Evolutionary conservation across 2,113 vertebrate genomes (phyloP), one percentile per base, ranked within the genome.

Genomic region (Nothoprocta perdicaria): DNA sequence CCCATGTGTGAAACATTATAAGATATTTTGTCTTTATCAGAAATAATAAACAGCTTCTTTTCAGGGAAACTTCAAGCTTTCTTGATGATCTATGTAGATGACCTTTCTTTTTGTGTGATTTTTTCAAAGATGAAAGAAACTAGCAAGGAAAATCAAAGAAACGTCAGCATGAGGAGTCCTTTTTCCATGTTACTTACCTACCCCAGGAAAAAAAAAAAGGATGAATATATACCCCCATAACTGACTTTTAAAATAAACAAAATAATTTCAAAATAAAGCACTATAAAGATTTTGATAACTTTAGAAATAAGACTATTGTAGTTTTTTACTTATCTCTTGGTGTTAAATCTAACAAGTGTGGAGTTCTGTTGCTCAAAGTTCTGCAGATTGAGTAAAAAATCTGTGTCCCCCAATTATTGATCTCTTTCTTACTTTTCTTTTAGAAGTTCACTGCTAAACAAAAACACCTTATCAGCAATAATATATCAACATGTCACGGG

Each of bases 71-170:
- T 38, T 6, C 67, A 41, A 38, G 85, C 61, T 38, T 65, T 74
- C 68, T 80, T 94, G 80, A 78, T 91, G 65, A 92, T 71, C 80
- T 75, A 75, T 61, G 52, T 61, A 90, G 83, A 88, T 90, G 69
- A 95, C 88, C 90, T 91, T 95, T 95, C 55, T 74, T 88, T 94
- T 78, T 33, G 61, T 73, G 43, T 92, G 78, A 43, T 91, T 88
- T 94, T 48, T 48, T 38, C 33, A 81, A 85, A 65, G 55, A 52
- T 78, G 74, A 91, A 91, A 92, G 31, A 80, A 92, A 75, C 55
- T 63, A 74, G 40, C 38, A 88, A 62, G 18, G 31, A 52, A 94
- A 94, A 91, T 83, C 31, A 85, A 91, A 77, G 63, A 87, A 89
- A 86, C 40, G 26, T 60, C 89, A 74, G 72, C 76, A 52, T 48